Base-by-base conservation (phyloP, 2,113 vertebrate species). In the Poeciliopsis retropinna region DNA sequence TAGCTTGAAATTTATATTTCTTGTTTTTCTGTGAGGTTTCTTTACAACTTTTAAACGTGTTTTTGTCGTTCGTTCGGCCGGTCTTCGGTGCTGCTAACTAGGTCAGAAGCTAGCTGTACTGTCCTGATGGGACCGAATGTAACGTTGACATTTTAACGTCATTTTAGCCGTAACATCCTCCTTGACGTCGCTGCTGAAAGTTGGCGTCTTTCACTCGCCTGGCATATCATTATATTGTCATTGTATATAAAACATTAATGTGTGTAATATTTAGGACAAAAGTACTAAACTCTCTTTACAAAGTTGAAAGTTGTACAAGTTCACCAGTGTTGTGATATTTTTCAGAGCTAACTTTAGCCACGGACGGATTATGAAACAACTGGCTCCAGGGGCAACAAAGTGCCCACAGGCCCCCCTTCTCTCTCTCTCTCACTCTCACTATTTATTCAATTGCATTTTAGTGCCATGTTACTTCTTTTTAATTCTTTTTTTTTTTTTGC, bases 81-180 rank as follows among this genome's bases (percentile, higher is more conserved):
- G 69, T 66, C 68, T 39, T 75, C 13, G 73, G 62, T 29, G 25
- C 69, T 51, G 88, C 84, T 85, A 89, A 81, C 81, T 82, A 82
- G 91, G 83, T 92, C 90, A 87, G 73, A 60, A 75, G 83, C 88
- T 86, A 87, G 81, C 85, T 72, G 64, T 85, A 89, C 81, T 88
- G 84, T 75, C 32, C 62, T 32, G 67, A 29, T 62, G 29, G 29
- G 70, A 28, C 32, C 29, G 77, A 54, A 10, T 76, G 64, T 32
- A 69, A 64, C 73, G 68, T 70, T 79, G 60, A 83, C 64, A 67
- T 80, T 84, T 82, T 34, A 19, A 51, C 57, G 64, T 70, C 34
- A 65, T 70, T 2, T 54, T 67, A 25, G 11, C 34, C 60, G 41
- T 70, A 44, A 63, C 60, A 30, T 67, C 25, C 65, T 60, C 51